Evolutionary conservation across 30 jellyfish, hydroid and myxozoan species (phyloP), one percentile per base, ranked within the genome.

Genomic region (Hydra vulgaris): DNA sequence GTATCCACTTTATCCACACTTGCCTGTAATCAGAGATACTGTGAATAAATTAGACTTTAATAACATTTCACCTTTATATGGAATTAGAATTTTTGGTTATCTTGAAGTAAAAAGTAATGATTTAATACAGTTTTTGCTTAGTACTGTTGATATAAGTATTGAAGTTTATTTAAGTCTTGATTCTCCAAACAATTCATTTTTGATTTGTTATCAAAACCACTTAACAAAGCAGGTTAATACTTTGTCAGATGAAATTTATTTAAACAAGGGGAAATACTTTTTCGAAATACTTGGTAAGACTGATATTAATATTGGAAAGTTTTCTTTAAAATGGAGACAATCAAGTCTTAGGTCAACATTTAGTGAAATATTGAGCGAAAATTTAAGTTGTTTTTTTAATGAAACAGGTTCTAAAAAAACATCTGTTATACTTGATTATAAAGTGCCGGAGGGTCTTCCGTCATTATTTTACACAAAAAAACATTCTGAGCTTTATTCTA

Each of bases 1-100:
- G 76, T 83, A 90, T 74, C 97, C 97, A 8, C 77, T 90, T 67
- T 90, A 84, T 74, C 95, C 97, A 5, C 83, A 85, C n/a, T 40
- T 85, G 82, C 97, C 97, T 8, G 75, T 87, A 0, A 52, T 82
- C 24, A 85, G 83, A 68, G 85, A 79, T 0, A 27, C 70, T 24
- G 56, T 78, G 15, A 71, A 70, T 21, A 76, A 69, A 66, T 79
- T 90, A 71, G 83, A 77, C 66, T 40, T 90, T 8, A 74, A 70
- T 7, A 74, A 80, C 75, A 75, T 79, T 27, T 90, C 88, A 19
- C 54, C 67, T 20, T 72, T 78, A 26, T 25, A 66, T 23, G 97
- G 95, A 18, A 66, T 82, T 0, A 54, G 88, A 56, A 53, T 85
- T 68, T 84, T 90, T 85, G 97, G 97, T 15, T 85, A 85, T 76